Percentiles rank a stretch among this genome's conserved stretches.
phyloP scores from a whole-genome alignment of 2,888 invertebrate species.

The Tholera decimalis region DNA sequence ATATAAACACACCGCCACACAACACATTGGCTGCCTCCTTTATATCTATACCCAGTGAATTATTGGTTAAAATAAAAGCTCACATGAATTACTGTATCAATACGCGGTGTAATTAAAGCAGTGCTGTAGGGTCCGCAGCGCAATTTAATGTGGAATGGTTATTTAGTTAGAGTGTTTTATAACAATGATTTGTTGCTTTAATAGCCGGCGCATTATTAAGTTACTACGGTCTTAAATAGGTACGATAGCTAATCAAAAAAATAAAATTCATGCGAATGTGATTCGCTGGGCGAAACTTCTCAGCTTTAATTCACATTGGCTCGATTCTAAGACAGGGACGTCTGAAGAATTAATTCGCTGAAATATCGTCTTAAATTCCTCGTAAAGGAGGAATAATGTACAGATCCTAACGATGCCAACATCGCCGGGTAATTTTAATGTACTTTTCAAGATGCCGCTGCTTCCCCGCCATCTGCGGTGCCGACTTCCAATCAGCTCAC shows the following conservation, averaged over 20 bases:
- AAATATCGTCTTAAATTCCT: conserved; percentile 44
- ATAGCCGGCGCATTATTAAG: conserved; percentile 46
- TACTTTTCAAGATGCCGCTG: conserved; percentile 74
- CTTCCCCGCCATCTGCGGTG: conserved; percentile 75
- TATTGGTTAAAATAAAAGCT: conserved; percentile 84
- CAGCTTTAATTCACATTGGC: conserved; percentile 25
- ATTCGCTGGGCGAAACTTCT: conserved; percentile 11
- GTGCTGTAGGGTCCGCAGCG: conserved; percentile 64
- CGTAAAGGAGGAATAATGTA: conserved; percentile 46
- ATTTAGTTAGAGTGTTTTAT: conserved; percentile 55
- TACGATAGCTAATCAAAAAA: not conserved
- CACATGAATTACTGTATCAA: conserved; percentile 80
- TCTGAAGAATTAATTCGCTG: conserved; percentile 47
- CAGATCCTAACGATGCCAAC: conserved; percentile 66
- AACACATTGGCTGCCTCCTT: conserved; percentile 73
- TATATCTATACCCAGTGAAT: conserved; percentile 76
- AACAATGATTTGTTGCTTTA: conserved; percentile 38
- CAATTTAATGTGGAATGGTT: conserved; percentile 60
- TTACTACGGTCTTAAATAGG: conserved; percentile 46
- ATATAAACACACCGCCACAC: conserved; percentile 76
- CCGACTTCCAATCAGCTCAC: conserved; percentile 85
- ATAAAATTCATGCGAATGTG: conserved; percentile 2
- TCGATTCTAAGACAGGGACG: conserved; percentile 33
- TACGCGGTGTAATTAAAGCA: conserved; percentile 81
- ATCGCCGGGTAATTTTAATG: conserved; percentile 79